These are phyloP conservation scores for Planiliza haematocheilus DNA, from an alignment of 2,113 vertebrate genomes.

Conservation along the genomic window DNA sequence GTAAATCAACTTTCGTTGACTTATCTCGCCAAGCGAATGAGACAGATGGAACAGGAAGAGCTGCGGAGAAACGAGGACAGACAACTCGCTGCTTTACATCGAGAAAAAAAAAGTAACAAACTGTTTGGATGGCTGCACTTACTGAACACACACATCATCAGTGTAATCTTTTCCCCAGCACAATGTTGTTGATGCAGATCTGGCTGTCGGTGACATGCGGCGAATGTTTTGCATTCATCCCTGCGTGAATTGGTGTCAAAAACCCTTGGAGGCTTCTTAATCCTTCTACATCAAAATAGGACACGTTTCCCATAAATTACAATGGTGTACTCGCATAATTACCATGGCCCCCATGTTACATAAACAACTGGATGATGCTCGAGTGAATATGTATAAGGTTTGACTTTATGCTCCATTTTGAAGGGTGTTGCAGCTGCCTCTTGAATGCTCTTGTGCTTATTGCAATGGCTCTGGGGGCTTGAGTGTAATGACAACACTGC, in stretches of 20 bases:
- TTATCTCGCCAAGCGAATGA: constrained; percentile 4
- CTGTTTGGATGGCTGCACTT: constrained; percentile 60
- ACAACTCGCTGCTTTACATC: constrained; percentile 53
- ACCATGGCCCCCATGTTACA: constrained; percentile 34
- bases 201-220: constrained; percentile 60
- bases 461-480: background rate
- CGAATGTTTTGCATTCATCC: constrained; percentile 67
- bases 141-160: constrained; percentile 39
- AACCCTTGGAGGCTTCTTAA: constrained; percentile 72
- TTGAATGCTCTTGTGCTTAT: constrained; percentile 6
- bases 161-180: constrained; percentile 68
- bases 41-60: constrained; percentile 43
- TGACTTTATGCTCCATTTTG: constrained; percentile 32
- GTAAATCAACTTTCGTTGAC: background rate
- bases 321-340: constrained; percentile 69
- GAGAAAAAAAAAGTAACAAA: constrained; percentile 48
- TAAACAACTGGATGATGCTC: constrained; percentile 45
- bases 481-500: background rate
- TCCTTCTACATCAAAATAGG: constrained; percentile 74
- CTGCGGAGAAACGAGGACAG: constrained; percentile 55
- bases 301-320: constrained; percentile 75
- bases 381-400: constrained; percentile 33
- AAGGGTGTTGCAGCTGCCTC: constrained; percentile 13
- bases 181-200: constrained; percentile 70
- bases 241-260: constrained; percentile 75